These are phyloP conservation scores for Parnassius apollo DNA, from an alignment of 2,888 invertebrate genomes.

Conservation along the genomic window DNA sequence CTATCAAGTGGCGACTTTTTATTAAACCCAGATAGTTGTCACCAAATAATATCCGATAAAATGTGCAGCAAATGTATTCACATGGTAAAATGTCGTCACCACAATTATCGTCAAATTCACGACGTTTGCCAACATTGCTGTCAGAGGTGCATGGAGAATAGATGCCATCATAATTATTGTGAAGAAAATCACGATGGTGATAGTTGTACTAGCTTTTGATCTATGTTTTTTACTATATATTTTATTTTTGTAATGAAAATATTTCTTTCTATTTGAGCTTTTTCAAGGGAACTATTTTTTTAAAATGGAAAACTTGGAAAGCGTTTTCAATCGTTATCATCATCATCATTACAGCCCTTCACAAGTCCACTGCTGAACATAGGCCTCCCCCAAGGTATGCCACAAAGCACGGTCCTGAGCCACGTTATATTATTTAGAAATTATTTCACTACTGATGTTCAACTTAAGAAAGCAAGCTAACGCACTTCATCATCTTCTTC, in stretches of 20 bases:
- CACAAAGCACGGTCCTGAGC: too few species aligned
- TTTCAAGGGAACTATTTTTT: background rate
- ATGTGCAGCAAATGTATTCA: slow-evolving; percentile 47
- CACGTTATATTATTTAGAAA: too few species aligned
- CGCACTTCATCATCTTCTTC: too few species aligned
- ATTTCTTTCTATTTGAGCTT: background rate
- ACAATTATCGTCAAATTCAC: slow-evolving; percentile 23
- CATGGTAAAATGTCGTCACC: slow-evolving; percentile 50
- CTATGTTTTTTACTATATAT: slow-evolving; percentile 11
- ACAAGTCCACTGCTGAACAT: too few species aligned
- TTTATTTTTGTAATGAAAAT: slow-evolving; percentile 13
- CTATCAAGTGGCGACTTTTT: slow-evolving; percentile 62
- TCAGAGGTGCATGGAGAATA: slow-evolving; percentile 10
- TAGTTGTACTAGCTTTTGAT: slow-evolving; percentile 25
- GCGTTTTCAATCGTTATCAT: too few species aligned
- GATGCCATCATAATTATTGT: slow-evolving; percentile 11
- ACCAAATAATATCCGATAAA: slow-evolving; percentile 32
- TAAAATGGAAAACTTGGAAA: background rate
- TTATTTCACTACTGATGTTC: too few species aligned
- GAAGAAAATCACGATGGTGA: slow-evolving; percentile 19
- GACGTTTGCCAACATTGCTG: slow-evolving; percentile 21
- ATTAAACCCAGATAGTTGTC: slow-evolving; percentile 40
- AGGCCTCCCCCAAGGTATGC: too few species aligned
- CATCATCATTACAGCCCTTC: too few species aligned
- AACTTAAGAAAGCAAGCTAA: too few species aligned